phyloP scores from a whole-genome alignment of 2,113 vertebrate species.

The Epinephelus fuscoguttatus region DNA sequence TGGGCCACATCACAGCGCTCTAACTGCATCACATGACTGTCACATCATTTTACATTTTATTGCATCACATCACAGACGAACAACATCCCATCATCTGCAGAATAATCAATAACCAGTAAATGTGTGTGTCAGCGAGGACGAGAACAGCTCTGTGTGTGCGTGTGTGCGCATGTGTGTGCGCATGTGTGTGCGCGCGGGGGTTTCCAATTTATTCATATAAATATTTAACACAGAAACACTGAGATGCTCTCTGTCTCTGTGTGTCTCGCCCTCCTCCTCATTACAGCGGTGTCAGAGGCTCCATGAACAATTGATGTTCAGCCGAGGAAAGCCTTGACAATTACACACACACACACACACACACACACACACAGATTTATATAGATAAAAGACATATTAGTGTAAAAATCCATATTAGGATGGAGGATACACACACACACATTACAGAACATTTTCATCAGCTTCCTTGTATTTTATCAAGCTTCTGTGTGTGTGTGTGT shows the following conservation, averaged over 20 bases:
- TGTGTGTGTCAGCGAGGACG: not conserved
- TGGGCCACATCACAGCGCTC: too few species aligned
- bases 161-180: not conserved
- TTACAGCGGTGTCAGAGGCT: constrained; percentile 20
- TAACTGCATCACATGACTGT: too few species aligned
- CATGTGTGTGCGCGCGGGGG: not conserved
- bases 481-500: too few species aligned
- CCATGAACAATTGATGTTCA: constrained; percentile 28
- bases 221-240: constrained; percentile 27
- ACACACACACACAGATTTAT: not conserved
- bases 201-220: constrained; percentile 12
- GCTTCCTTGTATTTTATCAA: not conserved
- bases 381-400: not conserved
- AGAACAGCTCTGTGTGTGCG: not conserved
- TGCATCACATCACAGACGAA: not conserved
- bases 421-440: not conserved
- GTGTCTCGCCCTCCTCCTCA: constrained; percentile 4
- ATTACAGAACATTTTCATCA: not conserved
- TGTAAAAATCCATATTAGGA: constrained; percentile 3
- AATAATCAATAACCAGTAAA: too few species aligned
- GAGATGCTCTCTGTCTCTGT: not conserved
- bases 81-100: too few species aligned
- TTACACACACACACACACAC: constrained; percentile 4
- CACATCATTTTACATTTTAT: not conserved
- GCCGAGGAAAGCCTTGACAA: not conserved